Percentiles rank a stretch among this genome's conserved stretches.
These are phyloP conservation scores for Cenopis cana DNA, from an alignment of 2,888 invertebrate genomes.

Conservation along the genomic window DNA sequence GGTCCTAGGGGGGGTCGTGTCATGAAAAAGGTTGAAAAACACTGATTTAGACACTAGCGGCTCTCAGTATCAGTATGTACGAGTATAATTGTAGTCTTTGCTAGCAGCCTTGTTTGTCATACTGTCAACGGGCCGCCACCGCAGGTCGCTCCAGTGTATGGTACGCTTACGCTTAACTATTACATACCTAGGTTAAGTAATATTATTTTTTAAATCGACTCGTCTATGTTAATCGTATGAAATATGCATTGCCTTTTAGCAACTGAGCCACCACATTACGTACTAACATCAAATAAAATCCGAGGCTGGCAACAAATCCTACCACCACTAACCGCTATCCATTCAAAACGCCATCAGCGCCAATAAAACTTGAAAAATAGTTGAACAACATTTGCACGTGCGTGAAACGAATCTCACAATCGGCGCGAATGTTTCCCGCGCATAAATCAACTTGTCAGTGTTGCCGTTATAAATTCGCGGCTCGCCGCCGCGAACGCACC, in stretches of 20 bases:
- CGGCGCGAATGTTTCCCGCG: conserved; percentile 70
- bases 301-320: conserved; percentile 11
- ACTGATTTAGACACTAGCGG: no score
- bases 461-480: conserved; percentile 79
- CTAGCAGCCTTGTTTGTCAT: no score
- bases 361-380: conserved; percentile 76
- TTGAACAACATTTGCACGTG: conserved; percentile 62
- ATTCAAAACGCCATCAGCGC: conserved; percentile 56
- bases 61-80: no score
- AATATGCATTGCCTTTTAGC: neutral
- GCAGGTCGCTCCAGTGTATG: no score
- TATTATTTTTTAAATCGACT: no score
- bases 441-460: conserved; percentile 81
- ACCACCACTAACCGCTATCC: conserved; percentile 33
- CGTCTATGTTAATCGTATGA: no score
- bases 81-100: no score
- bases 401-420: conserved; percentile 71
- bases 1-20: no score
- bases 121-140: no score
- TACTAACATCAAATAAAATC: conserved; percentile 23
- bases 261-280: conserved; percentile 2
- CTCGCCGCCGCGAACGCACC: conserved; percentile 72
- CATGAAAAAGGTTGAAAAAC: no score
- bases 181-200: no score
- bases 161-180: no score